Base-by-base conservation (phyloP, 2,888 invertebrate genomes). In the Eubasilissa splendida region DNA sequence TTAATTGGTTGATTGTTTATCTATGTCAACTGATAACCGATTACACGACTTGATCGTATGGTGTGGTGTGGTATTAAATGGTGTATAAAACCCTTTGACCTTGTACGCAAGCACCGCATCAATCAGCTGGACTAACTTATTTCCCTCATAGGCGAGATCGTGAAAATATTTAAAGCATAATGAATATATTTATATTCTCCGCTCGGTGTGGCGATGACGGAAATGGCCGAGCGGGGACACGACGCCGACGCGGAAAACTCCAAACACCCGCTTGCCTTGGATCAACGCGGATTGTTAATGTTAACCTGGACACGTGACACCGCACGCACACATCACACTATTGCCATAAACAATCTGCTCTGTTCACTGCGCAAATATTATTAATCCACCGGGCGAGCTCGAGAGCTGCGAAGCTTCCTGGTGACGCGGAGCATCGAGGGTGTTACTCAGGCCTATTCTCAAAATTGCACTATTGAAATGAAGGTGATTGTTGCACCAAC, bases 211-310 rank as follows among this genome's bases (percentile, higher is more conserved):
- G 22, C n/a, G 50, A n/a, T 8, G 73, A n/a, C 73, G 73, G 73
- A 77, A 66, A 56, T 22, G 31, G 63, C 58, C 77, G 77, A 65
- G 22, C 70, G 53, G 59, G 76, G 76, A 76, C 60, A 58, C 76
- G 80, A 76, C 42, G 42, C 42, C 22, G 22, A 80, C 76, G 76
- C 79, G 78, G 81, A 79, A 79, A 68, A 78, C 60, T 33, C 50
- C 50, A 53, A 59, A 60, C 68, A 76, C 79, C 63, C 71, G 79
- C 68, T 82, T 76, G 66, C 79, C 81, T 79, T 82, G 81, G 74
- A 63, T 77, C 63, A 2, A 4, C 42, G 3, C 42, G 2, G 4
- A 42, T 42, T 42, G 42, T 7, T 42, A 4, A 7, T 42, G 42
- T 42, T 42, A 4, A 4, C 42, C 42, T 42, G 42, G 42, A 4